Evolutionary conservation across 2,888 invertebrate species (phyloP).

Genomic region (Steromphala cineraria): DNA sequence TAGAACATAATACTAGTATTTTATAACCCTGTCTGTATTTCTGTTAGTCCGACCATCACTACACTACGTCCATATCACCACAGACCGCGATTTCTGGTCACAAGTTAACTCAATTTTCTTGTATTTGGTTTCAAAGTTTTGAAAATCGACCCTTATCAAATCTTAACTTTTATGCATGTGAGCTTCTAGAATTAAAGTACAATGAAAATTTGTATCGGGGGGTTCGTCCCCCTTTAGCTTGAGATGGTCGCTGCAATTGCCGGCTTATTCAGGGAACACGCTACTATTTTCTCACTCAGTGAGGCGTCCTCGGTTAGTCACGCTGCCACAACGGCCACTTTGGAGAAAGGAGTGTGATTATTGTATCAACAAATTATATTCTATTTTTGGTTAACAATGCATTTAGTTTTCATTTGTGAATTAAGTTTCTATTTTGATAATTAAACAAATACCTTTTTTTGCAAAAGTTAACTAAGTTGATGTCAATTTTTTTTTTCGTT

Average conservation of each 20-base stretch:
- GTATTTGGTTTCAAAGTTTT: conserved; percentile 11
- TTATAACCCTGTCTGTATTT: background rate
- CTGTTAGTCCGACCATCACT: background rate
- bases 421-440: too few relatives aligned
- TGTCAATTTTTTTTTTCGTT: too few relatives aligned
- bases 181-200: background rate
- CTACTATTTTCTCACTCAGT: background rate
- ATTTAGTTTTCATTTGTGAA: too few relatives aligned
- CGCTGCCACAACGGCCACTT: too few relatives aligned
- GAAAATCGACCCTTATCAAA: conserved; percentile 18
- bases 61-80: background rate
- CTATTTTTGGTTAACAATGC: too few relatives aligned
- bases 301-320: background rate
- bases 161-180: background rate
- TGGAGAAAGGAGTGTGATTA: too few relatives aligned
- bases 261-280: background rate
- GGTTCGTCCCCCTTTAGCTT: background rate
- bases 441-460: too few relatives aligned
- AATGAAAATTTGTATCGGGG: background rate
- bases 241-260: background rate
- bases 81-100: background rate
- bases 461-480: too few relatives aligned
- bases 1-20: background rate
- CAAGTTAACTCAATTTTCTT: background rate
- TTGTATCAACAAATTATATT: too few relatives aligned